Conservation (phyloP, 2,113 vertebrate species). For the Pseudolaguvia tuberculata region DNA sequence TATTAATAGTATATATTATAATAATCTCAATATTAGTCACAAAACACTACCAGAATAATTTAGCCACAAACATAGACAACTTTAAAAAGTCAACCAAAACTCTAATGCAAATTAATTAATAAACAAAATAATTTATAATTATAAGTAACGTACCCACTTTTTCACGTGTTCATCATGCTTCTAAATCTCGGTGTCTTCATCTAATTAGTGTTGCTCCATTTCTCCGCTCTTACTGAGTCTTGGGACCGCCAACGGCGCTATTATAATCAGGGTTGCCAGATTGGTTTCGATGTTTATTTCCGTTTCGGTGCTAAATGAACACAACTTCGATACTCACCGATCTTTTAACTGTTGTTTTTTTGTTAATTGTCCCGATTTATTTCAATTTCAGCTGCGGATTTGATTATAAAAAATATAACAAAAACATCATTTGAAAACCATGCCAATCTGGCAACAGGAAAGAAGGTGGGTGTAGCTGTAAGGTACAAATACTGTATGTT, state of each 20-base stretch:
- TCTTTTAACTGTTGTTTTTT: background rate
- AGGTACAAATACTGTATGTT: background rate
- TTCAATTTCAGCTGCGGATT: background rate
- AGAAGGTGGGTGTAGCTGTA: background rate
- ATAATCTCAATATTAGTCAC: background rate
- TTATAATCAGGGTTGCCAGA: conserved; percentile 22
- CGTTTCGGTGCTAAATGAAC: background rate
- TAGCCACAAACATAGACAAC: background rate
- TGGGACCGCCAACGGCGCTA: background rate
- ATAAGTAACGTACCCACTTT: background rate
- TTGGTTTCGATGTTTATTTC: background rate
- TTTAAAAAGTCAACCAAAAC: background rate
- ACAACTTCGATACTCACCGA: no score
- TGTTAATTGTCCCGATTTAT: background rate
- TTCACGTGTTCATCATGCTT: conserved; percentile 10
- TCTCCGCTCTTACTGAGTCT: conserved; percentile 7
- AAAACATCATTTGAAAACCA: background rate
- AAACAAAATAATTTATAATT: background rate
- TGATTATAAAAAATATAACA: no score
- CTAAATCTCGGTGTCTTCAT: background rate
- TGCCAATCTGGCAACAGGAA: background rate
- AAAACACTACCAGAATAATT: background rate
- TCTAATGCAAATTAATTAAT: background rate
- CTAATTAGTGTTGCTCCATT: conserved; percentile 8
- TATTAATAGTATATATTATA: no score